Percentiles rank a stretch among this genome's conserved stretches.
These are phyloP conservation scores for Otolemur garnettii DNA, from an alignment of 2,113 vertebrate species.

Conservation along the genomic window DNA sequence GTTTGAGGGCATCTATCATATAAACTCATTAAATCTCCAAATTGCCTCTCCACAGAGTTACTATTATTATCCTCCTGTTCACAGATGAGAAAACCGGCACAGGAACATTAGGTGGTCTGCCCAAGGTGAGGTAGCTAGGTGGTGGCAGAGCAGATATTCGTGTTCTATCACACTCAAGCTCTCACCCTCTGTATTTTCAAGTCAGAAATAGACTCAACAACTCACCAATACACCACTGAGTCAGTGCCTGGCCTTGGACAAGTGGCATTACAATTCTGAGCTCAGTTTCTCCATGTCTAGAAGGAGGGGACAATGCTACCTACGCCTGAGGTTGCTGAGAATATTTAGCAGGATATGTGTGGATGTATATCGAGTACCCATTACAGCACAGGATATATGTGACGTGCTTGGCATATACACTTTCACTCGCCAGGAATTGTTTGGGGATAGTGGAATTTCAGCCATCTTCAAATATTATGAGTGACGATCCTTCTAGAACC, in stretches of 20 bases:
- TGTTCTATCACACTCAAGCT: rapidly evolving
- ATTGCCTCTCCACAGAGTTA: neutral
- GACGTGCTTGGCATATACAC: neutral
- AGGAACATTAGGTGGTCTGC: neutral
- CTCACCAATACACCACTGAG: rapidly evolving
- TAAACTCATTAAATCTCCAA: neutral
- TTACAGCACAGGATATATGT: neutral
- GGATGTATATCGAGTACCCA: neutral
- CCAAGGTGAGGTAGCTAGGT: neutral
- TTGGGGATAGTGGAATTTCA: neutral
- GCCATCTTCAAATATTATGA: neutral
- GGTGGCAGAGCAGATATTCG: neutral
- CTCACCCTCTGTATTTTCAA: neutral
- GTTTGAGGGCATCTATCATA: neutral
- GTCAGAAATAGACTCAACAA: neutral
- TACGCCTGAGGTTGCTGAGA: neutral
- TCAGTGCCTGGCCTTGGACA: neutral
- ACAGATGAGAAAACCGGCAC: neutral
- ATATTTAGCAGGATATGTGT: neutral
- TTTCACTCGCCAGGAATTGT: neutral
- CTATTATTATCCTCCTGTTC: neutral
- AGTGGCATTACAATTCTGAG: neutral
- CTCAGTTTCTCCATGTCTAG: neutral
- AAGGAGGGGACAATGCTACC: neutral
- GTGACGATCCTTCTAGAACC: neutral